Evolutionary conservation across 2,113 vertebrate genomes (phyloP).

Genomic region (Mixornis gularis): DNA sequence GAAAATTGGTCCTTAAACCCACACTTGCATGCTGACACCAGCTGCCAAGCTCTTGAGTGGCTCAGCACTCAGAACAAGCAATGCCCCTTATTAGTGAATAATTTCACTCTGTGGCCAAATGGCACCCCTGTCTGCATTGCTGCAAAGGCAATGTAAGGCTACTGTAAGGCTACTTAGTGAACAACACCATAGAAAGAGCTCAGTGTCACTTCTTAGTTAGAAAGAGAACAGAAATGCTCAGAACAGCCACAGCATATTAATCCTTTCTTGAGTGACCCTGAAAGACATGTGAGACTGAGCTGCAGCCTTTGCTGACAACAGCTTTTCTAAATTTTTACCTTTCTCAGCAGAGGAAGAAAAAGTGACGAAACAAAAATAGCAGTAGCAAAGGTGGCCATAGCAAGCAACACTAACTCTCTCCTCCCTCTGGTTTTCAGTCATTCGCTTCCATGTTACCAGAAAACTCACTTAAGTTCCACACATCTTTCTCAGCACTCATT

Average conservation of each 20-base stretch:
- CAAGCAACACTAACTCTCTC: neutral
- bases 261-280: neutral
- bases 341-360: neutral
- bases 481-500: neutral
- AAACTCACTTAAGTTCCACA: neutral
- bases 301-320: neutral
- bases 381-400: neutral
- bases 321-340: neutral
- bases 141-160: neutral
- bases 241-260: too few relatives aligned
- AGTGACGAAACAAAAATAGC: neutral
- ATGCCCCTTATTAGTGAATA: accelerated
- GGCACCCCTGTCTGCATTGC: neutral
- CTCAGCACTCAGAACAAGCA: neutral
- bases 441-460: accelerated
- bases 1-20: neutral
- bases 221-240: neutral
- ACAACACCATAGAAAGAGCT: neutral
- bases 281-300: neutral
- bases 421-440: neutral
- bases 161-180: neutral
- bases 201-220: neutral
- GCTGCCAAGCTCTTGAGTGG: accelerated
- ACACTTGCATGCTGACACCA: neutral
- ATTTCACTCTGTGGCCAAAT: neutral